These are phyloP conservation scores for Anoplolepis gracilipes DNA, from an alignment of 1,140 invertebrate species.

Conservation along the genomic window DNA sequence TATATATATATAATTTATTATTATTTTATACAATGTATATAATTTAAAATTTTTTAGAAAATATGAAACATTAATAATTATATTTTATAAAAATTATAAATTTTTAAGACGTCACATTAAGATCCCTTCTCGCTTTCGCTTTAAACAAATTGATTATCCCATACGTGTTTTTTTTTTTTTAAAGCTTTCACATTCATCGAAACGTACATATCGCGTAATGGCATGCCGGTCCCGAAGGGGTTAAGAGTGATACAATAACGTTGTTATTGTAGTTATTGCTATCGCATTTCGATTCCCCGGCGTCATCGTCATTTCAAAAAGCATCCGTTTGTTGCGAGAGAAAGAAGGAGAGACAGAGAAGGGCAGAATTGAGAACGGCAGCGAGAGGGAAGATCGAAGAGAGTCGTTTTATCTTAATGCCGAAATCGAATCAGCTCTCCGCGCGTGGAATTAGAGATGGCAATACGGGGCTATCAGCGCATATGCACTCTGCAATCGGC, in stretches of 20 bases:
- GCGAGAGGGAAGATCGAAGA: constrained; percentile 8
- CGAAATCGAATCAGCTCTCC: constrained; percentile 85
- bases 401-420: constrained; percentile 85
- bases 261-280: constrained; percentile 66
- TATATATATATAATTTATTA: too few relatives aligned
- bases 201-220: constrained; percentile 30
- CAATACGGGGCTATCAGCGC: constrained; percentile 84
- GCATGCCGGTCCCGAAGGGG: constrained; percentile 64
- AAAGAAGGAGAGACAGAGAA: neutral
- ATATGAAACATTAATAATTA: too few relatives aligned
- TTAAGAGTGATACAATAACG: constrained; percentile 58
- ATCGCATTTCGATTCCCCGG: constrained; percentile 71
- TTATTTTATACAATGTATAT: neutral
- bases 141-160: neutral
- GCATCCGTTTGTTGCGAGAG: constrained; percentile 39
- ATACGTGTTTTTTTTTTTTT: neutral
- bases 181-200: constrained; percentile 28
- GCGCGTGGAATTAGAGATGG: constrained; percentile 85
- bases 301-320: constrained; percentile 68
- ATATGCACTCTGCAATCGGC: constrained; percentile 81
- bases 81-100: too few relatives aligned
- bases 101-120: neutral
- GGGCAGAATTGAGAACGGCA: neutral
- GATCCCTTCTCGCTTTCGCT: neutral
- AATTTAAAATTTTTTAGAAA: too few relatives aligned